Evolutionary conservation across 2,113 vertebrate genomes (phyloP), one percentile per base, ranked within the genome.

Genomic region (Stegastes partitus): DNA sequence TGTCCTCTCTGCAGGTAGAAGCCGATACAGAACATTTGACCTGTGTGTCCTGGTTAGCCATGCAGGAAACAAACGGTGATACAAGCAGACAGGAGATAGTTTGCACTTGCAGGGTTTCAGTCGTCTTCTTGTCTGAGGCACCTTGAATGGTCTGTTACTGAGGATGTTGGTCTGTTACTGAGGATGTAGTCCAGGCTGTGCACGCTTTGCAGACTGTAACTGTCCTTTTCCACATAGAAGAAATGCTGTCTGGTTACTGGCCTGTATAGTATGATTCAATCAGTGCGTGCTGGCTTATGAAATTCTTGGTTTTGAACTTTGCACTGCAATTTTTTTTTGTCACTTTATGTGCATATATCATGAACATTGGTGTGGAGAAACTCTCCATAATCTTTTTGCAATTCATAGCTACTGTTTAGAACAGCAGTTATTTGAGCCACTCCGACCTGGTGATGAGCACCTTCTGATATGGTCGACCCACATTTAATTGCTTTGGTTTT

Each of bases 21-120:
- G 47, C 50, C 39, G 84, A 57, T 47, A 51, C 59, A 7, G 54
- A 76, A 77, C 82, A 67, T 73, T 86, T 71, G 66, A 82, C 81
- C 81, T 25, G 21, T 5, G 45, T 77, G 77, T 81, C 71, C 70
- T 44, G 71, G n/a, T 58, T 37, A 58, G 68, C 53, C 68, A 50
- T 47, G 58, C 65, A 59, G 49, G 53, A 28, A 66, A 19, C 28
- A 44, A 70, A 66, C 26, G 62, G 34, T 45, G 47, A 72, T 55
- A n/a, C 45, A 51, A 73, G n/a, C 15, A 53, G 75, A 37, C 72
- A 50, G 66, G 31, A 66, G 59, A 62, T 53, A 5, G 31, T 83
- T 66, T 37, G 65, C 49, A 50, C 34, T 65, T 58, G 50, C 26
- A 54, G 37, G 55, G 54, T 69, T 74, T 61, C 45, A 15, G 23